Base-by-base conservation (phyloP, 2,797 vertebrate genomes). In the Myotis daubentonii region DNA sequence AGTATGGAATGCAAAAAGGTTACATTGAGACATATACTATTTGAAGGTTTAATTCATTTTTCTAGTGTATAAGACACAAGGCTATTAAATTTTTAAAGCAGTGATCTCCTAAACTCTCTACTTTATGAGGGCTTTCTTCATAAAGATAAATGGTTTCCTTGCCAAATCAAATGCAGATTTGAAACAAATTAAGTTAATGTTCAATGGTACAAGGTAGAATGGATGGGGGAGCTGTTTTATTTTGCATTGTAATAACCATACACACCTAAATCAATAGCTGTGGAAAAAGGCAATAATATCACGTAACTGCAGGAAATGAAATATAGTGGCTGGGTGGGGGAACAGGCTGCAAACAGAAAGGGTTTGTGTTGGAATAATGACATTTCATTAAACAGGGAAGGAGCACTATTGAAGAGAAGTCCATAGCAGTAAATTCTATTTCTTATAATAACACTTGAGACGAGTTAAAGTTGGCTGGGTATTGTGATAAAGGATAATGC, bases 201-300 rank as follows among this genome's bases (percentile, higher is more conserved):
- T 99, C 98, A 98, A 97, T 91, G 95, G 98, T 98, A 98, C 98
- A 98, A 98, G 98, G 98, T 98, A 98, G 98, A 99, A 98, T 98
- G 97, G 98, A 98, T 98, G 98, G 98, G 97, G 97, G 98, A 98
- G 98, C 98, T 98, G 98, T 99, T 99, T 99, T 99, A 98, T 98
- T 99, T 99, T 99, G 98, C 99, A 99, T 98, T 98, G 98, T 99
- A 99, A 99, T 99, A 99, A 99, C 98, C 98, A 99, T 99, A 99
- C 98, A 98, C 98, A 98, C 98, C 98, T 99, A 99, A 99, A 99
- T 99, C 99, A 99, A 99, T 99, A 99, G 98, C 98, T 98, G 97
- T 97, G 98, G 98, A 99, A 98, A 98, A 98, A 99, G 98, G 98
- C 98, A 99, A 99, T 99, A 99, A 99, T 99, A 99, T 97, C 98